Percentiles rank a stretch among this genome's conserved stretches.
Evolutionary conservation across 2,113 vertebrate genomes (phyloP).

Genomic region (Accipiter cooperii): DNA sequence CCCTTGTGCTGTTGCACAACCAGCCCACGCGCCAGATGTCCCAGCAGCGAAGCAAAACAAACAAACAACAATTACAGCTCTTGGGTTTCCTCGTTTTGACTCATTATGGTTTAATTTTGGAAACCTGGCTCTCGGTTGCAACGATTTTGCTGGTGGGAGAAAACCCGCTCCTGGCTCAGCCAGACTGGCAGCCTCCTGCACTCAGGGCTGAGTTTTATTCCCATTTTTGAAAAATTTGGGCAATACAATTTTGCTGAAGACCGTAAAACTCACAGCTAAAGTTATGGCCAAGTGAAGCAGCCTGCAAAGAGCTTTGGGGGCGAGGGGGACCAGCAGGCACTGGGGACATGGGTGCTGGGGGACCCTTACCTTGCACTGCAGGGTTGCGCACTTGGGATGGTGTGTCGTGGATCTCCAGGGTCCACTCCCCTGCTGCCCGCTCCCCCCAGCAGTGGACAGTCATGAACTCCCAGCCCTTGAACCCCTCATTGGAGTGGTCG

Average conservation of each 20-base stretch:
- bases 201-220: not conserved
- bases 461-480: conserved; percentile 96
- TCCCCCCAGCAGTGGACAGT: conserved; percentile 94
- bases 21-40: conserved; percentile 46
- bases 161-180: not conserved
- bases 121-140: not conserved
- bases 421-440: conserved; percentile 84
- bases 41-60: conserved; percentile 32
- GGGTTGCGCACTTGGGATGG: conserved; percentile 83
- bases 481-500: conserved; percentile 85
- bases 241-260: not conserved
- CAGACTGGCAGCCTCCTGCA: not conserved
- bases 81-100: conserved; percentile 19
- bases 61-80: conserved; percentile 59
- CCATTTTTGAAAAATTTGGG: not conserved
- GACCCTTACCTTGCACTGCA: conserved; percentile 77
- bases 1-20: not conserved
- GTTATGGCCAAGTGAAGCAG: not conserved
- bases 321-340: rapidly evolving
- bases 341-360: not conserved
- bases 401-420: conserved; percentile 82
- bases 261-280: not conserved
- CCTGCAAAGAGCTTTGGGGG: not conserved
- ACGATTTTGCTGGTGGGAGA: not conserved
- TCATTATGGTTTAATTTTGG: conserved; percentile 58